phyloP scores from a whole-genome alignment of 2,888 invertebrate species.

The Deilephila porcellus region DNA sequence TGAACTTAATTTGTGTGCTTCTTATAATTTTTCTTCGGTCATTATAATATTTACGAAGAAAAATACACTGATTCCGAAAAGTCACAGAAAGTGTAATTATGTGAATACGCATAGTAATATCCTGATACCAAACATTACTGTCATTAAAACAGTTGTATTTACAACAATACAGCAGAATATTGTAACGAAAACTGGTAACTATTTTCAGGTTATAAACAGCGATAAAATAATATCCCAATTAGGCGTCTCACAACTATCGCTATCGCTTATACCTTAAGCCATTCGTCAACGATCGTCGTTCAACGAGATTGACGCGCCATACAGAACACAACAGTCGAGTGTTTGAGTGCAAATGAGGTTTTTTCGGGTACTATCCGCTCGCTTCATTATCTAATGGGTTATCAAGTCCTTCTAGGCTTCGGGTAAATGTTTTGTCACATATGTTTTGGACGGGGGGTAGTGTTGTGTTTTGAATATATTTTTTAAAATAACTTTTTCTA shows the following conservation, averaged over 20 bases:
- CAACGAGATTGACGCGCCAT: conserved; percentile 66
- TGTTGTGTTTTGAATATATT: not conserved
- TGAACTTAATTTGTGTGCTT: no score
- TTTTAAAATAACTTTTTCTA: no score
- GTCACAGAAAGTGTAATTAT: no score
- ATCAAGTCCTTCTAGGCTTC: not conserved
- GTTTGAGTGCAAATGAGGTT: conserved; percentile 76
- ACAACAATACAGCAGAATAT: no score
- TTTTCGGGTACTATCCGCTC: conserved; percentile 49
- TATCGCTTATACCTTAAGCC: conserved; percentile 41
- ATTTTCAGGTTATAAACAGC: no score
- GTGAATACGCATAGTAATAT: no score
- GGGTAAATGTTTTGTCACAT: not conserved
- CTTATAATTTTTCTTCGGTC: no score
- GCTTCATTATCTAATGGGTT: conserved; percentile 20
- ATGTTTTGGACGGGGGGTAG: not conserved
- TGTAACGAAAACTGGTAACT: no score
- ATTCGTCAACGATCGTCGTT: conserved; percentile 65
- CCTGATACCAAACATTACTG: no score
- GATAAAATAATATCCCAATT: not conserved
- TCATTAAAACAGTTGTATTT: no score
- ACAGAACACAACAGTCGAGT: conserved; percentile 59
- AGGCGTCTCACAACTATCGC: conserved; percentile 36
- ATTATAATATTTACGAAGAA: no score
- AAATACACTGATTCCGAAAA: no score